phyloP scores from a whole-genome alignment of 2,888 invertebrate genomes.

The Syritta pipiens region DNA sequence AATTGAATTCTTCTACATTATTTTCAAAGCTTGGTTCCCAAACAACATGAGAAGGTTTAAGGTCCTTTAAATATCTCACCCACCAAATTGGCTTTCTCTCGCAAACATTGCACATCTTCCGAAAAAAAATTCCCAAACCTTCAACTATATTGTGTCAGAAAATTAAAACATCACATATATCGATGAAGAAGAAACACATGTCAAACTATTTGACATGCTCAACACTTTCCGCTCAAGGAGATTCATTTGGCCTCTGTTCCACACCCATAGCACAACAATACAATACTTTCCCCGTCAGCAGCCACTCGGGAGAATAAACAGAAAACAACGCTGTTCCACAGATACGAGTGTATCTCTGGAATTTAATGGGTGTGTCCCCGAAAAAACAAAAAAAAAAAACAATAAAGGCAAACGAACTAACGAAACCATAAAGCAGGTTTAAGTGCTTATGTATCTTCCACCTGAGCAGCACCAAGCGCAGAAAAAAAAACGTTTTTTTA shows the following conservation, averaged over 20 bases:
- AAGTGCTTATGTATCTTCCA: conserved; percentile 35
- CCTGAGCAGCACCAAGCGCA: conserved; percentile 32
- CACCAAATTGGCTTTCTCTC: background rate
- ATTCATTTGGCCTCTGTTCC: conserved; percentile 28
- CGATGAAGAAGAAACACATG: conserved; percentile 16
- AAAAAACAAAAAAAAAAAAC: conserved; percentile 18
- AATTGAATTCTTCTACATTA: too few species aligned
- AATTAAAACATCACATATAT: conserved; percentile 15
- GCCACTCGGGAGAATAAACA: background rate
- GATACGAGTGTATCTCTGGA: conserved; percentile 26
- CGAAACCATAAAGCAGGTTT: conserved; percentile 16
- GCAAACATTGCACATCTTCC: too few species aligned
- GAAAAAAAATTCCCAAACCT: too few species aligned
- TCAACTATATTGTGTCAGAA: background rate
- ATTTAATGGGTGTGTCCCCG: conserved; percentile 53
- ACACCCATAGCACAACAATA: conserved; percentile 2
- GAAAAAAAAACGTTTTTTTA: too few species aligned
- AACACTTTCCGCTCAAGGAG: conserved; percentile 13
- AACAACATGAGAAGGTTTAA: too few species aligned
- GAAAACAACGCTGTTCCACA: background rate
- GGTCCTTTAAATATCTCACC: too few species aligned
- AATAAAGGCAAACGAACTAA: too few species aligned
- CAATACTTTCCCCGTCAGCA: conserved; percentile 43
- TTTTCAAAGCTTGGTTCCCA: too few species aligned
- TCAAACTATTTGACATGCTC: conserved; percentile 23